Conservation (phyloP, 1,140 invertebrate genomes). For the Anadara kagoshimensis region DNA sequence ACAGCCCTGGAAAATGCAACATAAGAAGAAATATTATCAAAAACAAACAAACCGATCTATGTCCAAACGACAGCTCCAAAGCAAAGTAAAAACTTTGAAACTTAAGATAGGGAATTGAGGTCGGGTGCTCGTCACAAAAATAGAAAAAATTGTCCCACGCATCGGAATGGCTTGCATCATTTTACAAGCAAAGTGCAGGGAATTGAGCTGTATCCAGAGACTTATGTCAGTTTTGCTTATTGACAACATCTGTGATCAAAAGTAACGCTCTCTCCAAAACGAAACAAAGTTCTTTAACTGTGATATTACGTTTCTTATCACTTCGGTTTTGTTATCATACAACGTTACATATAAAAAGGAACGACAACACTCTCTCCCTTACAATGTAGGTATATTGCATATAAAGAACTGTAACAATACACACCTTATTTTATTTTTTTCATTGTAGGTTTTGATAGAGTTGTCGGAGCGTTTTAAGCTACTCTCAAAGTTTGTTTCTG, state of each 20-base stretch:
- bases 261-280: neutral
- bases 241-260: constrained; percentile 31
- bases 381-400: neutral
- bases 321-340: neutral
- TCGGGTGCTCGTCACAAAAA: too few species aligned
- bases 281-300: neutral
- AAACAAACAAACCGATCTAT: too few species aligned
- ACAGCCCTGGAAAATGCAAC: neutral
- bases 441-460: constrained; percentile 24
- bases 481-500: neutral
- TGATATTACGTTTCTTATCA: neutral
- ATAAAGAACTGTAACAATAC: neutral
- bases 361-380: neutral
- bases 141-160: constrained; percentile 7
- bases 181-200: constrained; percentile 7
- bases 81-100: too few species aligned
- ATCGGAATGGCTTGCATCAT: constrained; percentile 9
- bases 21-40: too few species aligned
- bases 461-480: constrained; percentile 19
- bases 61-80: too few species aligned
- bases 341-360: too few species aligned
- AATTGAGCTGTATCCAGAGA: constrained; percentile 10
- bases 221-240: constrained; percentile 12
- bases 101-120: too few species aligned
- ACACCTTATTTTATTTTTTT: neutral